Conservation (phyloP, 2,888 invertebrate genomes). For the Chloroclysta siterata region DNA sequence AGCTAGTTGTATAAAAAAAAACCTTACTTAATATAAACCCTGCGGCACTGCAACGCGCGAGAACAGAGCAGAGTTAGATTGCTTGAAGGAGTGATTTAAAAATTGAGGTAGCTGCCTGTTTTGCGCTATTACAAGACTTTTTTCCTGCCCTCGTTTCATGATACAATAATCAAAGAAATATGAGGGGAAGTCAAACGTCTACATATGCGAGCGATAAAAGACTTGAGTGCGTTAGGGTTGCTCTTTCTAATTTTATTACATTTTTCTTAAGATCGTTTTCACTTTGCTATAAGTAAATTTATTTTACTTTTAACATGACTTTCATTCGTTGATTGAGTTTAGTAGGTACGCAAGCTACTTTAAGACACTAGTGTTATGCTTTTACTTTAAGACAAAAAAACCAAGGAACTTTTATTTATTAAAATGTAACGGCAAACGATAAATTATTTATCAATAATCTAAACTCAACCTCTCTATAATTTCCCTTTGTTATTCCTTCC, state of each 20-base stretch:
- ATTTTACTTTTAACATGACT: background rate
- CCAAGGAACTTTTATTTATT: too few relatives aligned
- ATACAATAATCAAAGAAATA: conserved; percentile 83
- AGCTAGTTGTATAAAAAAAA: too few relatives aligned
- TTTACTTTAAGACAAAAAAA: too few relatives aligned
- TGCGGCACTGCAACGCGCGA: too few relatives aligned
- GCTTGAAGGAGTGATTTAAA: background rate
- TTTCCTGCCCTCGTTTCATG: conserved; percentile 74
- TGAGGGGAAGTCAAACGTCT: conserved; percentile 78
- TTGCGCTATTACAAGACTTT: conserved; percentile 41
- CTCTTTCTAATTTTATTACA: conserved; percentile 48
- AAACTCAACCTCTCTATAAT: conserved; percentile 6
- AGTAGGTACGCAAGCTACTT: too few relatives aligned
- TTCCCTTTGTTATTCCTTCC: conserved; percentile 7
- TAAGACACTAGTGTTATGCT: too few relatives aligned
- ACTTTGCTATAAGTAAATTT: background rate
- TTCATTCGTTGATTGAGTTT: too few relatives aligned
- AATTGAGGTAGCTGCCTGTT: conserved; percentile 8
- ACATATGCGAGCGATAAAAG: conserved; percentile 79
- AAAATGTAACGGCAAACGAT: too few relatives aligned
- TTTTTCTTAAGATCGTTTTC: conserved; percentile 2
- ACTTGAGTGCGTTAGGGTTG: conserved; percentile 62
- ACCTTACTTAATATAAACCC: too few relatives aligned
- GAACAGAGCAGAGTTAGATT: too few relatives aligned
- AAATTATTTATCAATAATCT: background rate